Base-by-base conservation (phyloP, 2,888 invertebrate genomes). In the Diadromus collaris region DNA sequence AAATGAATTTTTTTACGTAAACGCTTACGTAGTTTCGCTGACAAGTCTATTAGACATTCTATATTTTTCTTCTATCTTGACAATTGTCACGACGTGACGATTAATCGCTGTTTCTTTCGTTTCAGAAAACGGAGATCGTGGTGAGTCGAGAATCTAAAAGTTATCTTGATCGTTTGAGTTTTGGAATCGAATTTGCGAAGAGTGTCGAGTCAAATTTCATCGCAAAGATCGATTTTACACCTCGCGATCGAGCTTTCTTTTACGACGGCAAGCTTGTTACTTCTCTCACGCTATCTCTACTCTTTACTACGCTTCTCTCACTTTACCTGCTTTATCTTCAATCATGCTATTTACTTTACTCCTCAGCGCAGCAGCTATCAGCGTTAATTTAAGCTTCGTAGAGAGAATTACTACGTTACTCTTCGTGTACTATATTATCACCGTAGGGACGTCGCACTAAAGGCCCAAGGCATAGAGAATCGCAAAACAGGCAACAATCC, bases 111-210 rank as follows among this genome's bases (percentile, higher is more conserved):
- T 78, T 78, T 80, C 67, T 78, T 84, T 76, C 83, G 80, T 87
- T 88, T 81, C 87, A 88, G 88, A 88, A 87, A 84, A 79, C 84
- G 84, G 88, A 87, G 81, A 85, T 87, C 27, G 60, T 84, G 87
- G 88, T 88, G 86, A 87, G 88, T 84, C 70, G 70, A 51, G 74
- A 78, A 61, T 61, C 44, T 32, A 38, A 70, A 54, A 73, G 65
- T 21, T 34, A 21, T 61, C 72, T 65, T 60, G 46, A 44, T 61
- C 73, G 69, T n/a, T 76, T 27, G 68, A 69, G 48, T 34, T 34
- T 72, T 46, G 10, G 32, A 48, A 68, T 76, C 72, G 71, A 60
- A 58, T 68, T 72, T 63, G 44, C 6, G 60, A 32, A 13, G 24
- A 46, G 21, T 63, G 2, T n/a, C 5, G n/a, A 56, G n/a, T n/a